phyloP scores from a whole-genome alignment of 2,888 invertebrate genomes.

The Eudemis profundana region DNA sequence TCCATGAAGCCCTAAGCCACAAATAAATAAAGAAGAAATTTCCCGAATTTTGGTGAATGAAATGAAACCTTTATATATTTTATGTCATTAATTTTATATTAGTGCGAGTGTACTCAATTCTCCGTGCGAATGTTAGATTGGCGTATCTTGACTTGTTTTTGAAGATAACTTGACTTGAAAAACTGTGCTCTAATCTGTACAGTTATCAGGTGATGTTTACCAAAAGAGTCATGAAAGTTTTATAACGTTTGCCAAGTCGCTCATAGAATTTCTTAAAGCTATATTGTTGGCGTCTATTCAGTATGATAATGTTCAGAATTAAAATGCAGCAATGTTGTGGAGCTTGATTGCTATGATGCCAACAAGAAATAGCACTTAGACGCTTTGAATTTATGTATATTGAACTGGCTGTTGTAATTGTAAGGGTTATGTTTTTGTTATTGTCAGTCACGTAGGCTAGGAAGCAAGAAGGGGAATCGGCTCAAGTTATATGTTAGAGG shows the following conservation, averaged over 20 bases:
- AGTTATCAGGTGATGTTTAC: slow-evolving; percentile 38
- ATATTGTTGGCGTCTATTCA: slow-evolving; percentile 37
- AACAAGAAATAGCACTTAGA: slow-evolving; percentile 49
- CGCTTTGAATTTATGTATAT: slow-evolving; percentile 51
- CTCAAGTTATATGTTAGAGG: slow-evolving; percentile 54
- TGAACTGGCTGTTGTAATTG: slow-evolving; percentile 57
- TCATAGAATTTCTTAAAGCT: background rate
- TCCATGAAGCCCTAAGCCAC: slow-evolving; percentile 27
- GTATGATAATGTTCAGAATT: slow-evolving; percentile 51
- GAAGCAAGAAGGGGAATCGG: slow-evolving; percentile 59
- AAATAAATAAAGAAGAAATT: background rate
- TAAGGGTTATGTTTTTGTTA: slow-evolving; percentile 76
- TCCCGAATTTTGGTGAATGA: background rate
- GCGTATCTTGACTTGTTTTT: slow-evolving; percentile 35
- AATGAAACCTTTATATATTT: slow-evolving; percentile 1
- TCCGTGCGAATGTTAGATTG: slow-evolving; percentile 27
- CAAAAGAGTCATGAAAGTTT: slow-evolving; percentile 35
- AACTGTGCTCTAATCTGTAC: slow-evolving; percentile 34
- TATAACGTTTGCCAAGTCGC: slow-evolving; percentile 23
- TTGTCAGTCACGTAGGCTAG: slow-evolving; percentile 81
- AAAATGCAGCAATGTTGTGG: slow-evolving; percentile 51
- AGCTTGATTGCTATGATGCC: slow-evolving; percentile 50
- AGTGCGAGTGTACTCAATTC: slow-evolving; percentile 26
- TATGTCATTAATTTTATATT: slow-evolving; percentile 11
- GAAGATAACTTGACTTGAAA: slow-evolving; percentile 20